Evolutionary conservation across 2,113 vertebrate species (phyloP).

Genomic region (Hepsetus odoe): DNA sequence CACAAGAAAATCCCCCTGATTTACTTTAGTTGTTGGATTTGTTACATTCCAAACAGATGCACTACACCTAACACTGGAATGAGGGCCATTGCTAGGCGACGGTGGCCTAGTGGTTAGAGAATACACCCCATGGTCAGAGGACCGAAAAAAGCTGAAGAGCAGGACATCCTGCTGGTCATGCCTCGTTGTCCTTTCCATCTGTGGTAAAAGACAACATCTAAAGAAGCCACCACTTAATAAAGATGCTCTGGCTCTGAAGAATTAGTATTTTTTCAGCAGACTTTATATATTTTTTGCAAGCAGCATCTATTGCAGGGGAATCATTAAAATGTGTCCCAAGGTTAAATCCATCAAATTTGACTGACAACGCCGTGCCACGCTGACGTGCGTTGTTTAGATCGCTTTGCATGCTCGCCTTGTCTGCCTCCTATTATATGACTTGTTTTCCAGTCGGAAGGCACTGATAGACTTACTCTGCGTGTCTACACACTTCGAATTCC

Average conservation of each 20-base stretch:
- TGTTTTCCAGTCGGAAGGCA: not conserved
- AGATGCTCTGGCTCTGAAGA: not conserved
- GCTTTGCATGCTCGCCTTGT: constrained; percentile 12
- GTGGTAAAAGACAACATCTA: not conserved
- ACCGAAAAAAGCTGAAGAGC: not conserved
- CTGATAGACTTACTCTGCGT: constrained; percentile 1
- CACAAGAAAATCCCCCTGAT: too few species aligned
- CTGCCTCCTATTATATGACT: constrained; percentile 1
- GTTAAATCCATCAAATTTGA: constrained; percentile 32
- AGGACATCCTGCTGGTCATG: not conserved
- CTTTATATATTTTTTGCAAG: not conserved
- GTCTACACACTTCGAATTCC: constrained; percentile 5
- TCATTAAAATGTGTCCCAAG: constrained; percentile 57
- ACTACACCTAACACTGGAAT: too few species aligned
- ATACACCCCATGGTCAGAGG: too few species aligned
- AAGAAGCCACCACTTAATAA: not conserved
- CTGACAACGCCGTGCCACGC: constrained; percentile 6
- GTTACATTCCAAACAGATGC: too few species aligned
- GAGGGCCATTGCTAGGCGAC: too few species aligned
- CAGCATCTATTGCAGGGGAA: not conserved
- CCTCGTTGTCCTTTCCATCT: not conserved
- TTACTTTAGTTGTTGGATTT: too few species aligned
- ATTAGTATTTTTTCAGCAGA: not conserved
- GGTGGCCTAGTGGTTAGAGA: too few species aligned
- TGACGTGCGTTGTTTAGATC: constrained; percentile 13